phyloP scores from a whole-genome alignment of 2,797 vertebrate species.

The Peromyscus attwateri region DNA sequence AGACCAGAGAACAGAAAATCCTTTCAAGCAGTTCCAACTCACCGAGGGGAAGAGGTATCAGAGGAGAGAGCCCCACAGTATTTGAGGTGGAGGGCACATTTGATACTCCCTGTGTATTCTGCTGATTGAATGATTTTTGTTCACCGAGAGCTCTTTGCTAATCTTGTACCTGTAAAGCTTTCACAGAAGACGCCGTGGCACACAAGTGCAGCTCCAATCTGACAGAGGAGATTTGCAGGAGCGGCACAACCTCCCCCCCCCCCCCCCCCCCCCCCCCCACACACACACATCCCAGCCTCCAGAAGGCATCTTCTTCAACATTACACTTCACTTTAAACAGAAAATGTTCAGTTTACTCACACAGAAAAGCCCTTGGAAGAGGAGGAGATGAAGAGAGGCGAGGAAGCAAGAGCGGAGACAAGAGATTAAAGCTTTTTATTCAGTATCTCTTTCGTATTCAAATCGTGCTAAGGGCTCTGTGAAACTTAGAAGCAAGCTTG shows the following conservation, averaged over 20 bases:
- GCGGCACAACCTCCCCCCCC: conserved; percentile 56
- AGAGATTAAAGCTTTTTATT: conserved; percentile 94
- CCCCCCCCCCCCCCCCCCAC: too few relatives aligned
- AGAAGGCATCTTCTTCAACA: conserved; percentile 86
- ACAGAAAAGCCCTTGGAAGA: conserved; percentile 90
- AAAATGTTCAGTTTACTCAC: conserved; percentile 91
- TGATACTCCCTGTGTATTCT: conserved; percentile 94
- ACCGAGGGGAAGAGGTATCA: conserved; percentile 92
- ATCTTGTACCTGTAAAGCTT: conserved; percentile 95
- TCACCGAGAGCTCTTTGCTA: conserved; percentile 92
- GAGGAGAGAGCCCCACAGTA: conserved; percentile 92
- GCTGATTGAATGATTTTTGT: conserved; percentile 95
- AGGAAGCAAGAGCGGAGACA: conserved; percentile 89
- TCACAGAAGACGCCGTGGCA: conserved; percentile 86
- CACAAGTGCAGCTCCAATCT: conserved; percentile 88
- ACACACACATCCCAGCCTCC: conserved; percentile 81
- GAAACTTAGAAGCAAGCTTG: conserved; percentile 92
- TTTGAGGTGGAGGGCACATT: conserved; percentile 94
- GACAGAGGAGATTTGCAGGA: conserved; percentile 85
- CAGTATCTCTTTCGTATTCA: conserved; percentile 93
- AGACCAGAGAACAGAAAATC: conserved; percentile 94
- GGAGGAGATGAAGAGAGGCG: conserved; percentile 89
- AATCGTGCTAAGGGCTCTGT: conserved; percentile 91
- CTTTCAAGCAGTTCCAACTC: conserved; percentile 96
- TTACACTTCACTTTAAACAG: conserved; percentile 89